Evolutionary conservation across 2,888 invertebrate species (phyloP).

Genomic region (Xestoiulus laeticollis): DNA sequence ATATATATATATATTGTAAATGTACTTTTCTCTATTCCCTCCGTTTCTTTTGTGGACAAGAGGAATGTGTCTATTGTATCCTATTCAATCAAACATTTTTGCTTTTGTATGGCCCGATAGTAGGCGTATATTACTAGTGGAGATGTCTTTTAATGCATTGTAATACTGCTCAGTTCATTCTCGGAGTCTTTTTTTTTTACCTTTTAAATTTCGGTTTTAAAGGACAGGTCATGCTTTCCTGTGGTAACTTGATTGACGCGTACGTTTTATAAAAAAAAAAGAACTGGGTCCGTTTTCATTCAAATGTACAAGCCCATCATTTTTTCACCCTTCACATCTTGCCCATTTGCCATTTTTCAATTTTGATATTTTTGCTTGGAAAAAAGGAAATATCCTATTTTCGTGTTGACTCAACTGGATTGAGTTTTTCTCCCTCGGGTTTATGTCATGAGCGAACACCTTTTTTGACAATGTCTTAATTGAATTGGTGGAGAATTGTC

Average conservation of each 20-base stretch:
- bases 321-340: background rate
- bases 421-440: background rate
- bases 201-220: slow-evolving; percentile 1
- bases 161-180: slow-evolving; percentile 23
- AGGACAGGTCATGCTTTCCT: slow-evolving; percentile 25
- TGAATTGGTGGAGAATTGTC: slow-evolving; percentile 34
- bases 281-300: slow-evolving; percentile 11
- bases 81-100: slow-evolving; percentile 34
- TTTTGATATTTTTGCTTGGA: background rate
- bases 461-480: slow-evolving; percentile 31
- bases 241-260: slow-evolving; percentile 11
- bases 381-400: slow-evolving; percentile 34
- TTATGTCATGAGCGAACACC: background rate
- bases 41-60: background rate
- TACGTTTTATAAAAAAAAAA: background rate
- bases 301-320: slow-evolving; percentile 12
- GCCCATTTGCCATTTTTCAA: slow-evolving; percentile 37
- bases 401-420: slow-evolving; percentile 23
- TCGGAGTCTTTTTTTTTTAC: background rate
- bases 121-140: slow-evolving; percentile 4
- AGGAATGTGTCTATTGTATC: slow-evolving; percentile 3
- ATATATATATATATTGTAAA: background rate
- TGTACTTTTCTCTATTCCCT: background rate
- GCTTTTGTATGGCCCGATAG: slow-evolving; percentile 5
- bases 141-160: slow-evolving; percentile 29